Evolutionary conservation across 2,113 vertebrate species (phyloP), one percentile per base, ranked within the genome.

Genomic region (Carassius carassius): DNA sequence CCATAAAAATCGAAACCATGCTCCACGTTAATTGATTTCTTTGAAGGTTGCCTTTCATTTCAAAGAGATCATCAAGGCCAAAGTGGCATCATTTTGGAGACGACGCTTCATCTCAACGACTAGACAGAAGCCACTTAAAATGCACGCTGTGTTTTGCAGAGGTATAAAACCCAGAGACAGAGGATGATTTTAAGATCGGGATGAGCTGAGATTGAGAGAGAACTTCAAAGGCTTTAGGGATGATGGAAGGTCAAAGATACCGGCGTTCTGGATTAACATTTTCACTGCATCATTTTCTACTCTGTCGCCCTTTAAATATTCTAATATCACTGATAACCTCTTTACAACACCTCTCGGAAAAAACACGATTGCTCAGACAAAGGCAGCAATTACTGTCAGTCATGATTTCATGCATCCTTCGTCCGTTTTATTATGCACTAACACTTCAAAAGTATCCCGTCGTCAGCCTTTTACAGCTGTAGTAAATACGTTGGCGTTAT

Each of bases 401-500:
- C 88, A 91, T 89, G 44, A 78, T 86, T 2, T 86, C 79, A 37
- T 91, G 90, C 88, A 91, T 86, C 90, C 87, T 86, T 90, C 90
- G 83, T 58, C 83, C 19, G 83, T 87, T 90, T 93, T 91, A 92
- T 83, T 70, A 91, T 92, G 74, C 87, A 83, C 86, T 87, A 88
- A 88, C 81, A 86, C 87, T 91, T 92, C 87, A 92, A 91, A 90
- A 91, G 86, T 80, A 91, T 89, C 90, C 86, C 85, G 91, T 90
- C 85, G 86, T 86, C 86, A 86, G 88, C 87, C 88, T 92, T 92
- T 93, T 91, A 89, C 88, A 84, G 90, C 87, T 84, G 69, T 78
- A n/a, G 78, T 86, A 85, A 92, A 92, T 87, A 86, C 14, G 35
- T 56, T 76, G 84, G 70, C 83, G 86, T 93, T 93, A 92, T 94